These are phyloP conservation scores for Antigone vipio DNA, from an alignment of 2,113 vertebrate genomes.

Conservation along the genomic window DNA sequence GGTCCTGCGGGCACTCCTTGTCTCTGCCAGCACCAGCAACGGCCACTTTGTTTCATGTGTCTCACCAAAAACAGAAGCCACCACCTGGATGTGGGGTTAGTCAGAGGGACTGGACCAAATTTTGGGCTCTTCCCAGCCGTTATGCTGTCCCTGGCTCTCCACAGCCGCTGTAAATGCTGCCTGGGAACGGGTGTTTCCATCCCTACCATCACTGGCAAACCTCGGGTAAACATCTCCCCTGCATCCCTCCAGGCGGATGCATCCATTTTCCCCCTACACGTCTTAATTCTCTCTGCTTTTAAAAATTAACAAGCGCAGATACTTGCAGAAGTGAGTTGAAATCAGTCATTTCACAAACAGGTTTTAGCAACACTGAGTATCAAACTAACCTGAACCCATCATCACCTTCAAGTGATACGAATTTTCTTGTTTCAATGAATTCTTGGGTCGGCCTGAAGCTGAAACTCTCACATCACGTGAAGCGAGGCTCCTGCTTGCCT, in stretches of 20 bases:
- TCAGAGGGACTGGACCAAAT: background rate
- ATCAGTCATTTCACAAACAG: background rate
- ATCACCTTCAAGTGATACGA: background rate
- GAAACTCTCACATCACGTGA: background rate
- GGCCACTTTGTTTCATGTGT: accelerated
- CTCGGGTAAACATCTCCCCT: background rate
- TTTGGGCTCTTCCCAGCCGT: background rate
- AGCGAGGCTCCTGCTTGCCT: background rate
- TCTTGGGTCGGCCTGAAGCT: background rate
- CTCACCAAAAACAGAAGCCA: background rate
- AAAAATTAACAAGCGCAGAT: background rate
- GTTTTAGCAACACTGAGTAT: background rate
- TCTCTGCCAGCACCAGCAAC: accelerated
- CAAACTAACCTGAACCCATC: background rate
- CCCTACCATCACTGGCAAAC: background rate
- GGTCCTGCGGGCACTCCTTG: accelerated
- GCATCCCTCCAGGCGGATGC: background rate
- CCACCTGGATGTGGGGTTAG: background rate
- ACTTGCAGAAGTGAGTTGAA: background rate
- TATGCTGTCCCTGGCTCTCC: background rate
- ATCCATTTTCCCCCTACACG: accelerated
- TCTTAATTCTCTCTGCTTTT: background rate
- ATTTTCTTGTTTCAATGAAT: background rate
- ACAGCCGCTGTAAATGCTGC: background rate
- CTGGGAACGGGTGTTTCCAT: background rate